These are phyloP conservation scores for Cyclina sinensis DNA, from an alignment of 1,140 invertebrate species.

Conservation along the genomic window DNA sequence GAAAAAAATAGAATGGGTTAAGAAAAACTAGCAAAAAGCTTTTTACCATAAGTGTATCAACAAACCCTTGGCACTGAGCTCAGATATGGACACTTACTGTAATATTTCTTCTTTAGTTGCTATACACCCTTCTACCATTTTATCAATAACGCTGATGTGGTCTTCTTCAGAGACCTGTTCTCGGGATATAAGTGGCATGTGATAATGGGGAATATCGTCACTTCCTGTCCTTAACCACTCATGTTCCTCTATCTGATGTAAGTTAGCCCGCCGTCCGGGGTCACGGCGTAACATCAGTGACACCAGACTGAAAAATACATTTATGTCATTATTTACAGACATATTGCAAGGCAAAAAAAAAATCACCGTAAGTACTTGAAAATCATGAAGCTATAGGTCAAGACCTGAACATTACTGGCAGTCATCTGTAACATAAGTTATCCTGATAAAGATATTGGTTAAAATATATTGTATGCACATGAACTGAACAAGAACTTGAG, in stretches of 20 bases:
- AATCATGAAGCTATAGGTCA: too few species aligned
- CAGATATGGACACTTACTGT: conserved; percentile 74
- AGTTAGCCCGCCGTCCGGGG: conserved; percentile 95
- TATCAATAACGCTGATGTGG: conserved; percentile 96
- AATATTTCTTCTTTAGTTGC: conserved; percentile 96
- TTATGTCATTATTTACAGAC: too few species aligned
- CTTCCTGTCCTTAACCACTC: conserved; percentile 89
- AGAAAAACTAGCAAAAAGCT: too few species aligned
- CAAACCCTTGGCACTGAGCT: too few species aligned
- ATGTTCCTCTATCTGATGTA: conserved; percentile 96
- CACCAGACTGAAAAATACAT: conserved; percentile 91
- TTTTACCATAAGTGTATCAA: background rate
- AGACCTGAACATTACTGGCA: too few species aligned
- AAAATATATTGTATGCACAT: too few species aligned
- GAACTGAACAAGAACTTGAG: too few species aligned
- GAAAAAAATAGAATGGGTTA: too few species aligned
- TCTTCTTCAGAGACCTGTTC: conserved; percentile 96
- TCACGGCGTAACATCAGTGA: conserved; percentile 96
- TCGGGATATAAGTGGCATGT: conserved; percentile 92
- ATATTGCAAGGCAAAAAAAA: too few species aligned
- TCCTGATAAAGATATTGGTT: too few species aligned
- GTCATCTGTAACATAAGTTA: too few species aligned
- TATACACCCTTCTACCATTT: conserved; percentile 98
- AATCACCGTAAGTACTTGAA: too few species aligned
- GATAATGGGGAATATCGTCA: conserved; percentile 61